phyloP scores from a whole-genome alignment of 2,888 invertebrate genomes.

The Eutolmus rufibarbis region DNA sequence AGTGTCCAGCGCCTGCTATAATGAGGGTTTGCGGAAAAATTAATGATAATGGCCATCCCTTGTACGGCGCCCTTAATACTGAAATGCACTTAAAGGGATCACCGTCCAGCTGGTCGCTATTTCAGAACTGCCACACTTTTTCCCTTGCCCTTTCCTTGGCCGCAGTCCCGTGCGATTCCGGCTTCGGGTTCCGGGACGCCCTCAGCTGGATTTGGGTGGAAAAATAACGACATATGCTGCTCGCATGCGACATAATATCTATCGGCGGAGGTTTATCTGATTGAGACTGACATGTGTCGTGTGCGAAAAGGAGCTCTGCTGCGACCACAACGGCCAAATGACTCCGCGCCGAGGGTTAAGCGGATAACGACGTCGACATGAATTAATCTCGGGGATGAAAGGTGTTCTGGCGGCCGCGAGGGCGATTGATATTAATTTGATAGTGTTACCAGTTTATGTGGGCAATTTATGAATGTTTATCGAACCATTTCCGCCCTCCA shows the following conservation, averaged over 20 bases:
- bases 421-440: conserved; percentile 41
- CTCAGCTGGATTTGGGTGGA: conserved; percentile 5
- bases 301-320: conserved; percentile 18
- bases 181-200: neutral
- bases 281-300: conserved; percentile 41
- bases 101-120: conserved; percentile 33
- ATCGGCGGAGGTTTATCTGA: conserved; percentile 37
- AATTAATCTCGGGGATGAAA: conserved; percentile 39
- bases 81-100: conserved; percentile 41
- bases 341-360: conserved; percentile 31
- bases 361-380: conserved; percentile 36
- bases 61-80: conserved; percentile 34
- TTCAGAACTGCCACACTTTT: neutral
- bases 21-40: conserved; percentile 35
- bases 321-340: conserved; percentile 17
- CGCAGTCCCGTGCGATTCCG: neutral
- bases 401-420: neutral
- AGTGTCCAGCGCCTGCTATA: conserved; percentile 18
- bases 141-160: neutral
- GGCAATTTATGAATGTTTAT: conserved; percentile 25
- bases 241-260: conserved; percentile 37
- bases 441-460: conserved; percentile 31
- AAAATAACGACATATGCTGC: conserved; percentile 39
- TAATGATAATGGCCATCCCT: conserved; percentile 40
- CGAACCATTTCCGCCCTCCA: neutral